Evolutionary conservation across 2,797 vertebrate species (phyloP).

Genomic region (Crocidura indochinensis): DNA sequence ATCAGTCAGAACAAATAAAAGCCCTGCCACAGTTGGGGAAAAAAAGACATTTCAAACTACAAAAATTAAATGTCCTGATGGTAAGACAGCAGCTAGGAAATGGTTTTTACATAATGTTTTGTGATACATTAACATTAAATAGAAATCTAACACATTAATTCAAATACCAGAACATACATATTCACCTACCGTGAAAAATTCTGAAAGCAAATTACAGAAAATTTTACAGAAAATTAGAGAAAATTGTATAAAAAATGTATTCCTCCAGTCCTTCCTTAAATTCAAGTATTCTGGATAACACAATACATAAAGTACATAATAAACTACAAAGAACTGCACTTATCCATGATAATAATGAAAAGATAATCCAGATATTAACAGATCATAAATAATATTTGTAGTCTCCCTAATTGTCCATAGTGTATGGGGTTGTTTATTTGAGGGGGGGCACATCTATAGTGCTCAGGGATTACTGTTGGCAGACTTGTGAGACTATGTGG

Average conservation of each 20-base stretch:
- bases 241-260: neutral
- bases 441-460: no score
- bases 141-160: neutral
- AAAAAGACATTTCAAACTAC: neutral
- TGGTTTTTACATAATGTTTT: neutral
- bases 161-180: slow-evolving; percentile 11
- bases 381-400: neutral
- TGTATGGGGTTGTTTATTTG: no score
- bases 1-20: neutral
- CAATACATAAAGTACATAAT: no score
- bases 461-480: no score
- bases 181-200: slow-evolving; percentile 10
- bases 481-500: no score
- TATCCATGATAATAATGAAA: no score
- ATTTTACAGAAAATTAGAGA: neutral
- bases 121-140: neutral
- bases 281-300: neutral
- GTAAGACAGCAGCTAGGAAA: neutral
- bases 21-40: neutral
- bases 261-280: neutral
- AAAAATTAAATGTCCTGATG: neutral
- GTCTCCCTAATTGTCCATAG: neutral
- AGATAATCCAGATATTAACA: neutral
- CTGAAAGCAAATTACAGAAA: neutral
- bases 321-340: neutral